phyloP scores from a whole-genome alignment of 2,888 invertebrate species.

The Dusona sp. region DNA sequence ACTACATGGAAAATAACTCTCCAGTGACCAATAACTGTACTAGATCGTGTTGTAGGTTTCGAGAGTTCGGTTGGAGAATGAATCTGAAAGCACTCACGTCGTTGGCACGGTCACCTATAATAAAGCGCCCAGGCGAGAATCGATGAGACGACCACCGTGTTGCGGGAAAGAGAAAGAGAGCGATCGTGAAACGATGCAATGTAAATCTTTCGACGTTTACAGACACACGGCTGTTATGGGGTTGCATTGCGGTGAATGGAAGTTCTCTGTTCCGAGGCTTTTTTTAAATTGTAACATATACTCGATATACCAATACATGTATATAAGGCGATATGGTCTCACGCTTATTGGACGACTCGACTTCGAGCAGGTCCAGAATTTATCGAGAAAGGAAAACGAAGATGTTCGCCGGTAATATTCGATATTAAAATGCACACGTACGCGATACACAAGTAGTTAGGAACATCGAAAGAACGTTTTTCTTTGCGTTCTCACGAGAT shows the following conservation, averaged over 20 bases:
- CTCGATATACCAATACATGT: neutral
- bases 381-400: constrained; percentile 42
- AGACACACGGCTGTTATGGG: constrained; percentile 8
- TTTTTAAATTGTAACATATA: constrained; percentile 14
- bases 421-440: constrained; percentile 22
- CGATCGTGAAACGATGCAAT: constrained; percentile 6
- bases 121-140: constrained; percentile 7
- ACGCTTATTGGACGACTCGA: neutral
- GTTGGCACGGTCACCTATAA: constrained; percentile 2
- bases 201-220: constrained; percentile 36
- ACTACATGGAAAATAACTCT: neutral
- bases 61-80: neutral
- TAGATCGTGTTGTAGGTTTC: neutral
- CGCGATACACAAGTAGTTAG: constrained; percentile 15
- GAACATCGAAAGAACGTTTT: constrained; percentile 18
- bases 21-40: constrained; percentile 8
- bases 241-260: constrained; percentile 35
- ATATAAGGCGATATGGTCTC: constrained; percentile 36
- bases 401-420: constrained; percentile 37
- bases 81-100: neutral
- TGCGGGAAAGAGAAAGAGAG: neutral
- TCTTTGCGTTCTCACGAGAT: constrained; percentile 29
- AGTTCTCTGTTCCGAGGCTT: constrained; percentile 23
- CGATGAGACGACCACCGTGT: constrained; percentile 4
- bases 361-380: constrained; percentile 27